Conservation (phyloP, 2,888 invertebrate species). For the Scrobipalpa costella region DNA sequence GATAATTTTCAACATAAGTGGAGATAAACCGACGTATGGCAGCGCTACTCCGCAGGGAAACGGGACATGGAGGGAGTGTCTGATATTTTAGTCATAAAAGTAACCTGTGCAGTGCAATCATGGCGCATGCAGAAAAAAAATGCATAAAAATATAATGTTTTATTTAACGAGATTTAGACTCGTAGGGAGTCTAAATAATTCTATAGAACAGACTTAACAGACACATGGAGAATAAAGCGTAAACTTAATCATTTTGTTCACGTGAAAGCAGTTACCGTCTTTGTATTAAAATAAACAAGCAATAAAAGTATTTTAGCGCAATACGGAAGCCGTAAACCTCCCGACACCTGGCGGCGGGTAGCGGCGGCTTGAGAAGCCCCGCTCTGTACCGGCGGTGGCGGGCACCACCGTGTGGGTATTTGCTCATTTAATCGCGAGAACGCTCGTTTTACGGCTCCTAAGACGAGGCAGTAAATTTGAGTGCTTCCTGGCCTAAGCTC, state of each 20-base stretch:
- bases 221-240: too few relatives aligned
- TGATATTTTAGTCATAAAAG: too few relatives aligned
- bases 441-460: conserved; percentile 61
- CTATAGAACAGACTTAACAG: too few relatives aligned
- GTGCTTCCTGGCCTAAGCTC: conserved; percentile 54
- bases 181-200: too few relatives aligned
- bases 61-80: too few relatives aligned
- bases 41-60: too few relatives aligned
- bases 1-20: too few relatives aligned
- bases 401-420: background rate
- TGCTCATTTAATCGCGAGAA: conserved; percentile 49
- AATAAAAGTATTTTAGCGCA: background rate
- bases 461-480: conserved; percentile 65
- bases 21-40: too few relatives aligned
- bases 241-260: background rate
- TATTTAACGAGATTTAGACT: too few relatives aligned
- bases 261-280: background rate
- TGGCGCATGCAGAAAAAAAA: too few relatives aligned
- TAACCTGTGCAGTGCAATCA: too few relatives aligned
- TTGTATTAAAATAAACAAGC: background rate
- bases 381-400: background rate
- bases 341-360: conserved; percentile 8
- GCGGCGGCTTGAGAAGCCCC: background rate
- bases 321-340: conserved; percentile 5
- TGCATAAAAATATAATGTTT: too few relatives aligned